Percentiles rank a stretch among this genome's conserved stretches.
Conservation (phyloP, 2,797 vertebrate species). For the Xenopus petersii region DNA sequence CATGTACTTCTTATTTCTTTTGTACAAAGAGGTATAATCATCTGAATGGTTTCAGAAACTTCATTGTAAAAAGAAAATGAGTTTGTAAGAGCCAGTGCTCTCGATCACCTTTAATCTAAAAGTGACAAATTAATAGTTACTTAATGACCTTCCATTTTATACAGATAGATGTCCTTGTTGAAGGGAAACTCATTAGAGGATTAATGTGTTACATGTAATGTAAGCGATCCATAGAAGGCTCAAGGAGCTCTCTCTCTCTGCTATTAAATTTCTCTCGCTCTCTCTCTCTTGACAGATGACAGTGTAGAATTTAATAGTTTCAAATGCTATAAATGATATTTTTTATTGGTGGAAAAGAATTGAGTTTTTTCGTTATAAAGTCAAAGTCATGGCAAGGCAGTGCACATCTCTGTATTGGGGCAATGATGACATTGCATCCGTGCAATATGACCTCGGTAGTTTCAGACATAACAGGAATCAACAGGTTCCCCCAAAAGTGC, state of each 20-base stretch:
- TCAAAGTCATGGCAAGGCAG: background rate
- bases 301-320: slow-evolving; percentile 24
- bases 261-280: slow-evolving; percentile 21
- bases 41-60: slow-evolving; percentile 9
- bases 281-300: slow-evolving; percentile 30
- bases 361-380: slow-evolving; percentile 38
- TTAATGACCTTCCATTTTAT: slow-evolving; percentile 56
- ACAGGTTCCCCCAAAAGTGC: no score
- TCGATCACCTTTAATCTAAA: slow-evolving; percentile 65
- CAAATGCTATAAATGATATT: slow-evolving; percentile 23
- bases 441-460: no score
- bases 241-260: slow-evolving; percentile 23
- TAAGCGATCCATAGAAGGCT: slow-evolving; percentile 38
- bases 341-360: slow-evolving; percentile 20
- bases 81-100: slow-evolving; percentile 55
- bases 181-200: slow-evolving; percentile 43
- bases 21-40: slow-evolving; percentile 34
- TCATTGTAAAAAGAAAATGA: slow-evolving; percentile 56
- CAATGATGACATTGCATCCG: no score
- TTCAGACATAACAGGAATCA: no score
- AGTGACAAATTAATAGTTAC: slow-evolving; percentile 62
- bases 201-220: slow-evolving; percentile 41
- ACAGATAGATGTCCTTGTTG: slow-evolving; percentile 46
- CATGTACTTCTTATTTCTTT: background rate
- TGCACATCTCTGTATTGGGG: no score